Conservation (phyloP, 2,797 vertebrate genomes). For the Paramormyrops hopkinsi region DNA sequence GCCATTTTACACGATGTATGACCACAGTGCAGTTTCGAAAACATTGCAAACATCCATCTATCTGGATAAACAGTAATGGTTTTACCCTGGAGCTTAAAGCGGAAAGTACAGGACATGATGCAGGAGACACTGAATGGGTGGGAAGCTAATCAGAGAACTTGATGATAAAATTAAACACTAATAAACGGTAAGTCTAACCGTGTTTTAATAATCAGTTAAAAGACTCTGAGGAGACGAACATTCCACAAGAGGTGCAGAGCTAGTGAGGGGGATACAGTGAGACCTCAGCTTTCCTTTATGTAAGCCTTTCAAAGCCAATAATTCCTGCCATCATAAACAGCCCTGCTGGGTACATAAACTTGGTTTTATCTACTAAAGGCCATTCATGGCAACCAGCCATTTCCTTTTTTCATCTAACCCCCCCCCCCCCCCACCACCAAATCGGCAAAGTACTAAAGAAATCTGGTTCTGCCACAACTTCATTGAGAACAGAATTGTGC, state of each 20-base stretch:
- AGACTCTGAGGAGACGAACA: neutral
- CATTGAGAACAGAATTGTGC: neutral
- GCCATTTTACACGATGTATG: neutral
- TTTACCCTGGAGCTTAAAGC: neutral
- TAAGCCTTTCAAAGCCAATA: neutral
- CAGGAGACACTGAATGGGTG: neutral
- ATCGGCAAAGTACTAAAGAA: neutral
- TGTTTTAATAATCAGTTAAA: neutral
- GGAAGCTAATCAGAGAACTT: neutral
- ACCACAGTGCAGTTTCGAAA: neutral
- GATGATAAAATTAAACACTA: neutral
- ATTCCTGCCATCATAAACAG: neutral
- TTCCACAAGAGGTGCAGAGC: neutral
- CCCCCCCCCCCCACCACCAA: neutral
- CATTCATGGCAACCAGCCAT: neutral
- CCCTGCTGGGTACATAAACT: neutral
- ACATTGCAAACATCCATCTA: neutral
- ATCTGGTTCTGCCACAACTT: neutral
- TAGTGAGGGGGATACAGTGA: neutral
- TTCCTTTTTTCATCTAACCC: neutral
- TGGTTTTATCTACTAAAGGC: neutral
- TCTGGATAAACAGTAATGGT: neutral
- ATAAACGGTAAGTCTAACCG: neutral
- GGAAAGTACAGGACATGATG: neutral
- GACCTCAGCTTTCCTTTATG: neutral